phyloP scores from a whole-genome alignment of 1,140 invertebrate species.

The Lordiphosa mommai region DNA sequence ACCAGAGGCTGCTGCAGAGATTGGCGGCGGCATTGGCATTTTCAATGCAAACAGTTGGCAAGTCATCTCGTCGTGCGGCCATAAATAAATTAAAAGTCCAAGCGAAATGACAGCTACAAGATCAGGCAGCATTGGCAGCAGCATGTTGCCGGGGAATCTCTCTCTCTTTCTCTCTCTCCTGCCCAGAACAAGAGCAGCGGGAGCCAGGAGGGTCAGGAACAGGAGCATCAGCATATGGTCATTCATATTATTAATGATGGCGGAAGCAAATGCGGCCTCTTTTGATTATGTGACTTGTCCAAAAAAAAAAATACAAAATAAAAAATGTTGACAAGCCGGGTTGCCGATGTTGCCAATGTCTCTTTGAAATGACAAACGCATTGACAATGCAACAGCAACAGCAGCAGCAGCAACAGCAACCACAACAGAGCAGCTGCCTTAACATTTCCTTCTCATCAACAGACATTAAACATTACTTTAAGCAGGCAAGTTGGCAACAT shows the following conservation, averaged over 20 bases:
- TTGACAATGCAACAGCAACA: conserved; percentile 31
- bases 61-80: conserved; percentile 49
- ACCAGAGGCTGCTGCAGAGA: too few species aligned
- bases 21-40: conserved; percentile 48
- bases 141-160: conserved; percentile 27
- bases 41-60: conserved; percentile 55
- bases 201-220: conserved; percentile 8
- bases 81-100: conserved; percentile 76
- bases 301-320: background rate
- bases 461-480: background rate
- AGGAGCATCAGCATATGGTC: conserved; percentile 50
- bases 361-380: conserved; percentile 63
- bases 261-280: conserved; percentile 62
- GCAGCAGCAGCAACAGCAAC: conserved; percentile 17
- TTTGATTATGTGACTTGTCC: conserved; percentile 43
- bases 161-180: too few species aligned
- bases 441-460: conserved; percentile 8
- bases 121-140: conserved; percentile 49
- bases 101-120: conserved; percentile 72
- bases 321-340: conserved; percentile 34
- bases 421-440: conserved; percentile 10
- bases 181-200: conserved; percentile 70
- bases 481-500: conserved; percentile 15
- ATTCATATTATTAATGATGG: conserved; percentile 71
- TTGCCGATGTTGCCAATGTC: conserved; percentile 29